These are phyloP conservation scores for Leucania comma DNA, from an alignment of 2,888 invertebrate genomes.

Conservation along the genomic window DNA sequence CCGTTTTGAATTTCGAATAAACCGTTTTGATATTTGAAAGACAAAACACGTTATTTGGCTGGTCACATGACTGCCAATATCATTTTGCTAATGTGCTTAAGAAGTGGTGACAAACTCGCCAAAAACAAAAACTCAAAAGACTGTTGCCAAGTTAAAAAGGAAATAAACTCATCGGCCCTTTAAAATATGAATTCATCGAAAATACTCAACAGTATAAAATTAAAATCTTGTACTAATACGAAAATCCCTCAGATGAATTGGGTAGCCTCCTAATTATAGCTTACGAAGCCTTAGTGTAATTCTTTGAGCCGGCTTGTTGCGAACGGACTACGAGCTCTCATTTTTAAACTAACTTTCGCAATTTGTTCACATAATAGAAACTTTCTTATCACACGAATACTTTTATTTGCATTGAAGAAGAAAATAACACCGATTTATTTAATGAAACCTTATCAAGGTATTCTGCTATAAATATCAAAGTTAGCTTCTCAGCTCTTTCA, in stretches of 20 bases:
- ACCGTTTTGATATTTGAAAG: constrained; percentile 3
- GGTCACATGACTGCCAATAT: constrained; percentile 27
- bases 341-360: constrained; percentile 1
- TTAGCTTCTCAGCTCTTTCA: neutral
- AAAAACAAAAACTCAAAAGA: neutral
- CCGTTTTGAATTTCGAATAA: constrained; percentile 17
- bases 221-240: neutral
- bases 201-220: neutral
- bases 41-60: constrained; percentile 35
- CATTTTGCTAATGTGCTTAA: neutral
- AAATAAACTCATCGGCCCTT: neutral
- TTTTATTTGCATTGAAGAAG: neutral
- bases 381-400: neutral
- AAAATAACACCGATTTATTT: constrained; percentile 1
- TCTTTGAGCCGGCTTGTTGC: neutral
- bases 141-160: neutral
- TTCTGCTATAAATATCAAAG: constrained; percentile 19
- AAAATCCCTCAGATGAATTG: constrained; percentile 1
- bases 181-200: neutral
- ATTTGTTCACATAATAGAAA: constrained; percentile 6
- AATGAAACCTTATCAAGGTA: neutral
- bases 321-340: neutral
- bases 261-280: constrained; percentile 11
- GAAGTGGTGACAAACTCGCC: neutral
- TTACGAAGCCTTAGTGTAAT: constrained; percentile 21